Evolutionary conservation across 2,888 invertebrate genomes (phyloP).

Genomic region (Tethea ocularis): DNA sequence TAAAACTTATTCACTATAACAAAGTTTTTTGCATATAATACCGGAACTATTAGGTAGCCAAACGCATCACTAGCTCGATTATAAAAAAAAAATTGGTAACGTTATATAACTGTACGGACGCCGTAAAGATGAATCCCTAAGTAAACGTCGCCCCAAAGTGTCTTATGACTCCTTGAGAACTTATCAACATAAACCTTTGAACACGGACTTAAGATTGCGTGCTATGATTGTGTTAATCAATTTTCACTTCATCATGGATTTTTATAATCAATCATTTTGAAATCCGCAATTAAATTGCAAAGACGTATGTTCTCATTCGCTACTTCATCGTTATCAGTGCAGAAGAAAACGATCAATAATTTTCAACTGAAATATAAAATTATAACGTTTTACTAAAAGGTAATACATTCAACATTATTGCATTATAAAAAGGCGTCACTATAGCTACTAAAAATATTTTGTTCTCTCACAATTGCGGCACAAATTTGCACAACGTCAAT

Average conservation of each 20-base stretch:
- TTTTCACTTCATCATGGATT: background rate
- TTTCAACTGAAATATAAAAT: too few species aligned
- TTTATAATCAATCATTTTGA: background rate
- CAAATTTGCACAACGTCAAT: too few species aligned
- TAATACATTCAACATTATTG: too few species aligned
- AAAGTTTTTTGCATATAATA: too few species aligned
- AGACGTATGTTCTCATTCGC: background rate
- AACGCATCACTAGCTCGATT: conserved; percentile 24
- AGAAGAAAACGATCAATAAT: background rate
- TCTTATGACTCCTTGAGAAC: conserved; percentile 23
- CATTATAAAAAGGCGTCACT: too few species aligned
- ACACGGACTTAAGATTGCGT: conserved; percentile 27
- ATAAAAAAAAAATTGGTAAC: conserved; percentile 33
- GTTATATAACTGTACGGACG: conserved; percentile 43
- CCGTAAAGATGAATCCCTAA: conserved; percentile 58
- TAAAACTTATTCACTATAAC: too few species aligned
- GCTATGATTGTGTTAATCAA: background rate
- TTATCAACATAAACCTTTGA: conserved; percentile 14
- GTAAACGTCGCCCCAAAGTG: conserved; percentile 45
- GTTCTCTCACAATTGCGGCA: too few species aligned
- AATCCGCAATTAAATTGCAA: background rate
- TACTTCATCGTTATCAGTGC: background rate
- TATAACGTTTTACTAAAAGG: too few species aligned
- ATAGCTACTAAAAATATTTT: too few species aligned
- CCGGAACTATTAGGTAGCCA: conserved; percentile 26